Conservation (phyloP, 1,140 invertebrate species). For the Homalodisca vitripennis region DNA sequence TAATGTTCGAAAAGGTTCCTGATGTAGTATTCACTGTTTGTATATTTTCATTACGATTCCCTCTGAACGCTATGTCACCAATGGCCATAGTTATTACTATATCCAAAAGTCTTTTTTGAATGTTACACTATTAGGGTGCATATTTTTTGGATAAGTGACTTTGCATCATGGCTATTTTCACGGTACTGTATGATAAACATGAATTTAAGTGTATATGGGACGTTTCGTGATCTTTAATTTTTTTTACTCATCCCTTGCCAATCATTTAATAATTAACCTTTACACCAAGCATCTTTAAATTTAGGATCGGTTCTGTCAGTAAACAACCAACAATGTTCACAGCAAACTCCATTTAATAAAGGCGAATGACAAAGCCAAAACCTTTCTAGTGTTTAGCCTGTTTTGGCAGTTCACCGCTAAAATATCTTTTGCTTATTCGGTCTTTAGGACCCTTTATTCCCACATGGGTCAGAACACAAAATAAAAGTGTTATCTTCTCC, state of each 20-base stretch:
- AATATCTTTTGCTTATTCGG: too few relatives aligned
- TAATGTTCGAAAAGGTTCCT: neutral
- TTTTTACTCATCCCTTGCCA: constrained; percentile 15
- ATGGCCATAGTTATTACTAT: constrained; percentile 8
- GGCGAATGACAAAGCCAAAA: constrained; percentile 12
- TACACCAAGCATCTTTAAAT: constrained; percentile 14
- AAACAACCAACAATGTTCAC: constrained; percentile 11
- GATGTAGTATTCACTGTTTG: constrained; percentile 1
- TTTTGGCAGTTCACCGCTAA: too few relatives aligned
- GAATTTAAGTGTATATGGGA: neutral
- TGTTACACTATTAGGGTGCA: neutral
- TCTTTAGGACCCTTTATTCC: too few relatives aligned
- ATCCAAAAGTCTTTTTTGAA: constrained; percentile 14
- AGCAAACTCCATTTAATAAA: constrained; percentile 4
- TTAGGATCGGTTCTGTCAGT: neutral
- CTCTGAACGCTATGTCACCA: neutral
- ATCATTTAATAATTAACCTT: neutral
- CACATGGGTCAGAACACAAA: too few relatives aligned
- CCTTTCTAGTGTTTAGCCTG: constrained; percentile 7
- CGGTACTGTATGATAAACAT: constrained; percentile 8
- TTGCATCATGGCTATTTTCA: constrained; percentile 1
- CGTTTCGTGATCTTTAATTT: constrained; percentile 2
- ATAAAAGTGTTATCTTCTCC: too few relatives aligned
- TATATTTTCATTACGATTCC: constrained; percentile 6
- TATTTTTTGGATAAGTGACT: constrained; percentile 1